A percentile compares a stretch with the other conserved stretches of the same genome.
phyloP scores from a whole-genome alignment of 2,888 invertebrate species.

The Syrista parreyssii region DNA sequence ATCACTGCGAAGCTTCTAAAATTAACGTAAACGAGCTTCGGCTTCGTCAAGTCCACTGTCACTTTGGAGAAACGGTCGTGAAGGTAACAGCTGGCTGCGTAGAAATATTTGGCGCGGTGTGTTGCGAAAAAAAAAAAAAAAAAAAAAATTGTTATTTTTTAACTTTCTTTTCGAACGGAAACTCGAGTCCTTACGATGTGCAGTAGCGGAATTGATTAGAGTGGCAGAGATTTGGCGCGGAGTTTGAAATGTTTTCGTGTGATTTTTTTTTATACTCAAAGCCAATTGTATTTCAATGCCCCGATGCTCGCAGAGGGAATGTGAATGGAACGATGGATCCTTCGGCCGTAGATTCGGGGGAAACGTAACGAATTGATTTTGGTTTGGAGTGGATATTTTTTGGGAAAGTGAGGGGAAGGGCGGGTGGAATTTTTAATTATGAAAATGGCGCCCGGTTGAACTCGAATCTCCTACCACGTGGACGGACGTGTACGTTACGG shows the following conservation, averaged over 20 bases:
- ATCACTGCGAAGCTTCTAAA: conserved; percentile 40
- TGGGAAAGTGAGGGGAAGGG: background rate
- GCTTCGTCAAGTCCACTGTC: conserved; percentile 29
- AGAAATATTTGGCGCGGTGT: background rate
- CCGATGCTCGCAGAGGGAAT: background rate
- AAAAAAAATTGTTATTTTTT: too few species aligned
- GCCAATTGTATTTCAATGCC: background rate
- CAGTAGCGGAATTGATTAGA: background rate
- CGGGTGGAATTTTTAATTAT: background rate
- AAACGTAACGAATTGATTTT: background rate
- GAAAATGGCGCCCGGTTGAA: background rate
- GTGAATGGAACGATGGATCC: background rate
- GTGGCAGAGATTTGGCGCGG: too few species aligned
- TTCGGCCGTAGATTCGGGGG: background rate
- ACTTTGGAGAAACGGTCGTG: background rate
- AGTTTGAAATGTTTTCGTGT: too few species aligned
- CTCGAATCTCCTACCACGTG: background rate
- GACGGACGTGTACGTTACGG: background rate
- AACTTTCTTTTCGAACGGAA: too few species aligned
- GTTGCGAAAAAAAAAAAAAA: background rate
- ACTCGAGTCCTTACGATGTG: too few species aligned
- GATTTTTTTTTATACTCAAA: background rate
- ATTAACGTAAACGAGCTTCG: conserved; percentile 32
- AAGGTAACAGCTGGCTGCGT: background rate
- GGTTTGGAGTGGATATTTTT: background rate